Evolutionary conservation across 2,797 vertebrate species (phyloP), one percentile per base, ranked within the genome.

Genomic region (Melopsittacus undulatus): DNA sequence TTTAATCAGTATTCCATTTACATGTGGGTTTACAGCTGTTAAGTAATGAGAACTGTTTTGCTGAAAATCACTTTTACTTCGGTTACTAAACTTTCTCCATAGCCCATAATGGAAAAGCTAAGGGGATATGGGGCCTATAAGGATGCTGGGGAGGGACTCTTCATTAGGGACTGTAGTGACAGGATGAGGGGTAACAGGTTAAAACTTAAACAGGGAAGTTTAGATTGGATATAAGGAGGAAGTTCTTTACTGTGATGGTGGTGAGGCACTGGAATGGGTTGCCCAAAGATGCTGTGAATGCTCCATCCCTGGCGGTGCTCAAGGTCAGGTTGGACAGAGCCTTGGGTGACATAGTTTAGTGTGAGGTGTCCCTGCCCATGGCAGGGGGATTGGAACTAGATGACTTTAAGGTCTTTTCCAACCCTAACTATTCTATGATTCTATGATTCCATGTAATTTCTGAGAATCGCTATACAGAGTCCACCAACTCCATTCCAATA

Each of bases 1-100:
- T 92, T 89, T 59, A 59, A 91, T 87, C 84, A 77, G 72, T 77
- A 92, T 85, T 84, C 72, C 5, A 24, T 70, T 80, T 66, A 92
- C 36, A 34, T 38, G 2, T 38, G n/a, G 8, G 22, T 76, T 83
- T 63, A 63, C 46, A 95, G 77, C 13, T 0, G 0, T 5, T 87
- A 56, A 89, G 29, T 75, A 88, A 88, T 40, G 18, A 90, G 42
- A 4, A 82, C 32, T 87, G 34, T 34, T 61, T 79, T 45, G 75
- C 1, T 80, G 36, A 62, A 89, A 92, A 85, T 43, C 15, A 45
- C 45, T 87, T 72, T 76, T 92, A 75, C 16, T 83, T 29, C 62
- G 92, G 75, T 79, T 46, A 54, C 49, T 91, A 66, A 85, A 19
- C 51, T 63, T 85, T 76, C 40, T 83, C 20, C 34, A 66, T 22